Base-by-base conservation (phyloP, 2,888 invertebrate species). In the Pardosa pseudoannulata region DNA sequence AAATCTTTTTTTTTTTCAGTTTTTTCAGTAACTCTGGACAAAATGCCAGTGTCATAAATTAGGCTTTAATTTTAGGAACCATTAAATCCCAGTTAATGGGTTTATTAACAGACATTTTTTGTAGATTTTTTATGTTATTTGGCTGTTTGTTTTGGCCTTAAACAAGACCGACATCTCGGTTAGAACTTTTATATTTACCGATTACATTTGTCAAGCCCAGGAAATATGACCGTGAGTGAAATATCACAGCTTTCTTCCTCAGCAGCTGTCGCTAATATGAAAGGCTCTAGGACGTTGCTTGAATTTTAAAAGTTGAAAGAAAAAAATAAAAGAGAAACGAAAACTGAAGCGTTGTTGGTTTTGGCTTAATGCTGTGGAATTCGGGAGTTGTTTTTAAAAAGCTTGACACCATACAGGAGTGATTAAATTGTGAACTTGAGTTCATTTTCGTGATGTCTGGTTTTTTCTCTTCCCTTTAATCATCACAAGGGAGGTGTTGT, bases 181-280 rank as follows among this genome's bases (percentile, higher is more conserved):
- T 5, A 23, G 56, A 23, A 23, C 56, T 56, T 19, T 56, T 56
- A n/a, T 23, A 56, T 56, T 56, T 23, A 19, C 1, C 19, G 56
- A 56, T 56, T 56, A 56, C 56, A 56, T 56, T 56, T 56, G 56
- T 56, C 23, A 56, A 3, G 19, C 56, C 5, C 56, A 23, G 1
- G 56, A 56, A 23, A 56, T 56, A 56, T 56, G 56, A 56, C 56
- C 23, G 16, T 2, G 19, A 23, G 56, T 23, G 56, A 56, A 56
- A 23, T 56, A 56, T 23, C 56, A 23, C 56, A 19, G 23, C 56
- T 3, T 56, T 56, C 23, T 23, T 23, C 3, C 19, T 23, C 7
- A n/a, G 23, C 56, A 56, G 56, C 56, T 56, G 56, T 56, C 56
- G 56, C 56, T 56, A 56, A 56, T 56, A 23, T 46, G 56, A 56